Evolutionary conservation across 2,113 vertebrate species (phyloP), one percentile per base, ranked within the genome.

Genomic region (Syrmaticus mikado): DNA sequence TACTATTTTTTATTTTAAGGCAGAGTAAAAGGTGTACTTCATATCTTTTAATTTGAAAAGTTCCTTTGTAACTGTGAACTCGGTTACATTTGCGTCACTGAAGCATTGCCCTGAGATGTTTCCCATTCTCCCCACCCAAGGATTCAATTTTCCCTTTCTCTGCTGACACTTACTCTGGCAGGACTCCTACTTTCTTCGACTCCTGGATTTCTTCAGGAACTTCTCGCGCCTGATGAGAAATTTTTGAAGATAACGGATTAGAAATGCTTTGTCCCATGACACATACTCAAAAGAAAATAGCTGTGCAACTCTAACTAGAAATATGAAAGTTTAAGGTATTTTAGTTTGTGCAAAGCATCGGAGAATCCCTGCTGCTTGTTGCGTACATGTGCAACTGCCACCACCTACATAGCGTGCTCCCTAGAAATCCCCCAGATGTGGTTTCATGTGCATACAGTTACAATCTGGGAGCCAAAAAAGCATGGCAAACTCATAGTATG

Each of bases 311-410:
- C 17, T 70, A 34, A 43, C 32, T 34, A 40, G 21, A 76, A 74
- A n/a, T 36, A 43, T 3, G 27, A 60, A 6, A 0, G 0, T 78
- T 72, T 41, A 32, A 32, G 34, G 12, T 38, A 61, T 60, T 82
- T 13, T 28, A 2, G 0, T 72, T 71, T 82, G 53, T 65, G 43
- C 6, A 79, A 30, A 36, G 36, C 76, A 81, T 17, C 62, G 45
- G 30, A 73, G 30, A 83, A 57, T 20, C 15, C 17, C 8, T 70
- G 32, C 32, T 85, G n/a, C n/a, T 65, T 62, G 36, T 43, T 65
- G 27, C 14, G 3, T 36, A 3, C 1, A 0, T 62, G 13, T 74
- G 22, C 34, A 36, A 16, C 50, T 65, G 28, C 62, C 41, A 57
- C 10, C 38, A 73, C 28, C 68, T 80, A 10, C 0, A 1, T 27